Base-by-base conservation (phyloP, 2,888 invertebrate species). In the Amphipyra tragopoginis region DNA sequence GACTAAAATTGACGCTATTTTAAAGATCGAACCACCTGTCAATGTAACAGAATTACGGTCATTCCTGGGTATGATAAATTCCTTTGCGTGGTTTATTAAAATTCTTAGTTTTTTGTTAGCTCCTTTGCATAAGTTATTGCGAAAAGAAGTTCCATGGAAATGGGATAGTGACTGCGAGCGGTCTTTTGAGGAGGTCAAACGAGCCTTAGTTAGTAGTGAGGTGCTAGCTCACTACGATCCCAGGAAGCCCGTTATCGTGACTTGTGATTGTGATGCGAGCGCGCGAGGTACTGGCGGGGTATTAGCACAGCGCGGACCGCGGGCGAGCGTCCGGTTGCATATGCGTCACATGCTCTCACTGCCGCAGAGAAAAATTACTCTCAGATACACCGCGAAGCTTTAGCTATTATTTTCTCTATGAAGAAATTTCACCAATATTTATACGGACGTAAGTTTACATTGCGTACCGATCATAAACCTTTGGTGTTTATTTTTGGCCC, bases 291-390 rank as follows among this genome's bases (percentile, higher is more conserved):
- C 77, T 0, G 65, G 72, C 0, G 60, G 56, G 5, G 79, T 79
- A 10, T 63, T 83, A 5, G 34, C 75, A n/a, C 81, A 78, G 58
- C 66, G 40, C 5, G 47, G 49, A 1, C 50, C 36, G 1, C 62
- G 53, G 78, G 74, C 15, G 78, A 80, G 58, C 77, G 75, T 6
- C 76, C 78, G 8, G 62, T 81, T 3, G 72, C 72, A 0, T 83
- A 69, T 47, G 73, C 63, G 4, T 81, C 79, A 5, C 65, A 80
- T 5, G 65, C 76, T 2, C 63, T 83, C 0, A 65, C 61, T 0
- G 53, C 26, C 2, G 67, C 77, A 0, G 82, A 83, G 48, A 66
- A 65, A 13, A 65, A 72, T 8, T 84, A 84, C 45, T 64, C 65
- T 0, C 72, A 76, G 36, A 75, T 67, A 42, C 65, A 73, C 36